Evolutionary conservation across 2,888 invertebrate genomes (phyloP).

Genomic region (Miltochrista miniata): DNA sequence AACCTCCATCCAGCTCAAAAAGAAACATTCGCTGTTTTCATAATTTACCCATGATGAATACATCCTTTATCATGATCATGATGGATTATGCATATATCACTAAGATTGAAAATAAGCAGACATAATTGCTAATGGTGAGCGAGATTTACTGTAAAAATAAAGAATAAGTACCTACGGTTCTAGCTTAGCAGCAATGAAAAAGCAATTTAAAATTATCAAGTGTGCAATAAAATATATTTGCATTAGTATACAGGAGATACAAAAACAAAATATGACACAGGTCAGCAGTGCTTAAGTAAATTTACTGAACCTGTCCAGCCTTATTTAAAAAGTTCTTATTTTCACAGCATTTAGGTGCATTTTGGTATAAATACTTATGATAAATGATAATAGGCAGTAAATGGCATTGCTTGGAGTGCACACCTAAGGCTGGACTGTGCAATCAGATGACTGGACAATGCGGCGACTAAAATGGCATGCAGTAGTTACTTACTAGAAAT

Average conservation of each 20-base stretch:
- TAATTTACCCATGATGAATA: too few species aligned
- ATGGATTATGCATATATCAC: too few species aligned
- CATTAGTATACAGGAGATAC: conserved; percentile 31
- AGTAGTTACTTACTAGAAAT: conserved; percentile 17
- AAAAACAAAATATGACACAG: conserved; percentile 52
- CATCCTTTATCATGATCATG: too few species aligned
- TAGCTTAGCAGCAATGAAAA: background rate
- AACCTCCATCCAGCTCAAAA: too few species aligned
- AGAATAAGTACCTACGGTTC: too few species aligned
- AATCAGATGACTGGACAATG: conserved; percentile 70
- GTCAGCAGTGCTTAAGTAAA: conserved; percentile 53
- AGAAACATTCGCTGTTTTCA: too few species aligned
- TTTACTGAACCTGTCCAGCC: conserved; percentile 8
- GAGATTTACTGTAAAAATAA: too few species aligned
- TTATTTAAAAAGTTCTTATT: conserved; percentile 6
- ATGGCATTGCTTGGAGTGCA: conserved; percentile 31
- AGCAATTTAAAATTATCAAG: conserved; percentile 5
- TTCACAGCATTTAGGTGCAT: conserved; percentile 21
- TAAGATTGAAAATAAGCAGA: too few species aligned
- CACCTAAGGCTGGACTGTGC: conserved; percentile 54
- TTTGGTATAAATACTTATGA: conserved; percentile 22
- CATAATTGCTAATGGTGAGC: too few species aligned
- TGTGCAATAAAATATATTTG: conserved; percentile 15
- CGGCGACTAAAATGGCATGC: conserved; percentile 33
- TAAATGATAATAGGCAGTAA: conserved; percentile 34